Conservation (phyloP, 2,113 vertebrate genomes). For the human (Homo sapiens) region GRCh38 chr14:58766501-58767000, state of each 20-base stretch:
- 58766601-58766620: background rate
- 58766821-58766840: background rate
- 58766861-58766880: background rate
- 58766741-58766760: background rate
- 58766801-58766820: background rate
- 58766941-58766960: background rate
- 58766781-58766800: background rate
- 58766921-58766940: background rate
- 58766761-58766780: background rate
- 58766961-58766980: background rate
- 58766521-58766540: background rate
- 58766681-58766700: background rate
- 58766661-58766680: background rate
- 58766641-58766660: background rate
- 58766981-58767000: background rate
- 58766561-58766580: background rate
- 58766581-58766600: background rate
- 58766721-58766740: background rate
- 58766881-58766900: background rate
- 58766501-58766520: background rate
- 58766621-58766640: background rate
- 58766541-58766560: background rate
- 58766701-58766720: rapidly evolving
- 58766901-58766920: background rate
- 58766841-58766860: slow-evolving; percentile 1